Evolutionary conservation across 2,888 invertebrate genomes (phyloP).

Genomic region (Xanthorhoe designata): DNA sequence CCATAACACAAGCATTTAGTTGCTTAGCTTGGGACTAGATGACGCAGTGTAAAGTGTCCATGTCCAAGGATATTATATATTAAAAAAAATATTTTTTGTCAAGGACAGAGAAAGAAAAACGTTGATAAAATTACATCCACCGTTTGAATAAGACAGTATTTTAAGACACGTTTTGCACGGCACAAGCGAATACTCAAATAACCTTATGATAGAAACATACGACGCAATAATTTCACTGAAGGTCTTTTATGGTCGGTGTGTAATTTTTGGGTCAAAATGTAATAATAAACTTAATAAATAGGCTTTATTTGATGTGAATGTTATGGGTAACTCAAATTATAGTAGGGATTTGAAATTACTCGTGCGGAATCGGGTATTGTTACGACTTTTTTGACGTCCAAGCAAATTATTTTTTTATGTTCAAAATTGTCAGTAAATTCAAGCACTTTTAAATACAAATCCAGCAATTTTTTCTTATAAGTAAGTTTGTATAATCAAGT

Average conservation of each 20-base stretch:
- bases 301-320: constrained; percentile 34
- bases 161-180: constrained; percentile 15
- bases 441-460: no score
- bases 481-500: no score
- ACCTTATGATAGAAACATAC: constrained; percentile 32
- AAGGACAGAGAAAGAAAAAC: background rate
- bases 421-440: no score
- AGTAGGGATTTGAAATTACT: constrained; percentile 6
- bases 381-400: background rate
- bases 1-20: no score
- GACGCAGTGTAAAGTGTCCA: no score
- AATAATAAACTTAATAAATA: constrained; percentile 28
- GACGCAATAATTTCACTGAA: constrained; percentile 32
- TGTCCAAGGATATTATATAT: no score
- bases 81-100: no score
- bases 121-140: background rate
- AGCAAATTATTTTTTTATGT: no score
- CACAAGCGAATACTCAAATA: constrained; percentile 22
- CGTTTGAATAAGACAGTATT: background rate
- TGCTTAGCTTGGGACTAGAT: no score
- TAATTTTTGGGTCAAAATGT: constrained; percentile 36
- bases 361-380: background rate
- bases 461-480: no score
- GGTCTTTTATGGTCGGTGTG: constrained; percentile 32
- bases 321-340: constrained; percentile 22